Base-by-base conservation (phyloP, 92 coral and sea anemone genomes). In the Metridium senile region DNA sequence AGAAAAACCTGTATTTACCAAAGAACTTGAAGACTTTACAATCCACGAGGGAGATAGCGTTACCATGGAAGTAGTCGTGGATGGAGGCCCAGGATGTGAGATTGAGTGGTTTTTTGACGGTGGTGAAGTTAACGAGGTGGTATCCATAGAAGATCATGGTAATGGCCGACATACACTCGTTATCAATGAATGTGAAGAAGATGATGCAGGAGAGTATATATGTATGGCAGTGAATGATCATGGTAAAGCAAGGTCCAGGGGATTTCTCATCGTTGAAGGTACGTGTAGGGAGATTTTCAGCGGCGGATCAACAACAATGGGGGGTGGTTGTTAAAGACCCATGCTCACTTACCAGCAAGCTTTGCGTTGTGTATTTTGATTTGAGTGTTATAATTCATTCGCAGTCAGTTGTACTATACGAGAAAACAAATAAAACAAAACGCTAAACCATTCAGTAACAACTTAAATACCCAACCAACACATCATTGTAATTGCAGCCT, bases 241-340 rank as follows among this genome's bases (percentile, higher is more conserved):
- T 68, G 96, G 96, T 19, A 79, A 78, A 77, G 83, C 76, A 58
- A 83, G 87, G 20, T 65, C 82, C 26, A 80, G 73, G 8, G 79
- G 92, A 26, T 74, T 84, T 65, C 82, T 90, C 33, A 89, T 88
- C 6, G 89, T 87, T 28, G 92, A 87, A 77, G 91, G 90, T 86
- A 62, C 23, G 84, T 26, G 1, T 27, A 11, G 9, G 0, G 11
- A 16, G 9, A 33, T 26, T 67, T 67, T 67, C 28, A 4, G 11
- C 25, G 7, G 1, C 23, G 27, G 26, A 22, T 26, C 63, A 17
- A 30, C 63, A 18, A 1, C 62, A 56, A 56, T 56, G 13, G 8
- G 23, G n/a, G 4, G 19, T n/a, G n/a, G n/a, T n/a, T n/a, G n/a
- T n/a, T n/a, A n/a, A n/a, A n/a, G n/a, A n/a, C n/a, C n/a, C n/a